phyloP scores from a whole-genome alignment of 2,888 invertebrate genomes.

The Chymomyza procnemis region DNA sequence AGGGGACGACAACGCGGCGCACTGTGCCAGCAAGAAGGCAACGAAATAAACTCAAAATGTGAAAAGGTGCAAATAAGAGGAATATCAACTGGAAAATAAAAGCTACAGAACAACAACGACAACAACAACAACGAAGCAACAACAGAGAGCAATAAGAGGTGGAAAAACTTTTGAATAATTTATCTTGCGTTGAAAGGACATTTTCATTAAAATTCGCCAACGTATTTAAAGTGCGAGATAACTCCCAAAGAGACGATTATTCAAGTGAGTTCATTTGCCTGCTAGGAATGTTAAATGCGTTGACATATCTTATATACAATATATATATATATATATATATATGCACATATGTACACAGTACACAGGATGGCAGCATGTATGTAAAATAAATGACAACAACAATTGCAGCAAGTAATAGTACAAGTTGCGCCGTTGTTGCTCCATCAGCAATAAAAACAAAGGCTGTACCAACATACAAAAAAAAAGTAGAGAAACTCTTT shows the following conservation, averaged over 20 bases:
- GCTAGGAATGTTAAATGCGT: slow-evolving; percentile 57
- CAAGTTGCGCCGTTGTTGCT: background rate
- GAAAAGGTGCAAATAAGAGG: slow-evolving; percentile 63
- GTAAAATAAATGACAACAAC: slow-evolving; percentile 25
- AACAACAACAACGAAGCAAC: background rate
- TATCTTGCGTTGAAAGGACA: slow-evolving; percentile 67
- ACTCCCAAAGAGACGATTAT: slow-evolving; percentile 70
- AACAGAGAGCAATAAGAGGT: slow-evolving; percentile 1
- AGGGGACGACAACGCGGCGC: background rate
- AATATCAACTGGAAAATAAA: slow-evolving; percentile 10
- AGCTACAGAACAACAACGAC: background rate
- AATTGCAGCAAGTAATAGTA: background rate
- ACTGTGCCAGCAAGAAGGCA: slow-evolving; percentile 18
- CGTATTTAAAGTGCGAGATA: slow-evolving; percentile 67
- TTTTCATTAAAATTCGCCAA: slow-evolving; percentile 70
- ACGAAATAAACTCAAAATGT: slow-evolving; percentile 30
- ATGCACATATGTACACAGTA: background rate
- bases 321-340: background rate
- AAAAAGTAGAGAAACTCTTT: too few relatives aligned
- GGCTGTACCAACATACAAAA: too few relatives aligned
- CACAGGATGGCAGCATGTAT: background rate
- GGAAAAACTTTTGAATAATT: slow-evolving; percentile 69
- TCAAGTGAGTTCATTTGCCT: slow-evolving; percentile 70
- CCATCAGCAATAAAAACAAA: too few relatives aligned
- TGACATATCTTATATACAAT: slow-evolving; percentile 5